These are phyloP conservation scores for Catocala sponsa DNA, from an alignment of 2,888 invertebrate genomes.

Conservation along the genomic window DNA sequence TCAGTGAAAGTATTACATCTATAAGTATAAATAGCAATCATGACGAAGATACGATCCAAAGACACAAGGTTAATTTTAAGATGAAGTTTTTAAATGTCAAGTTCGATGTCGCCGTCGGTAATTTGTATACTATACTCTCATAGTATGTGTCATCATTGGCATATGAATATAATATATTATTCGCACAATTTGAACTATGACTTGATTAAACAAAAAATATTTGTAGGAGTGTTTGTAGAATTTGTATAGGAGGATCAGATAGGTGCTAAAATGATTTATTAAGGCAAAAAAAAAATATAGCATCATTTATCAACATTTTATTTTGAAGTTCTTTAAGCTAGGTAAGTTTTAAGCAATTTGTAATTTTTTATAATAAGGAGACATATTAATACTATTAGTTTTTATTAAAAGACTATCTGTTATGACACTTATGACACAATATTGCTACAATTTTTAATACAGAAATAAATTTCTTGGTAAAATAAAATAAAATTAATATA, in stretches of 20 bases:
- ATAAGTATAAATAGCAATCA: conserved; percentile 12
- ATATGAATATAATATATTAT: conserved; percentile 23
- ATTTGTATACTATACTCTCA: conserved; percentile 7
- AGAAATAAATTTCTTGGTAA: no score
- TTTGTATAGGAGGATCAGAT: not conserved
- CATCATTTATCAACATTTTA: no score
- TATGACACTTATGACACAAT: no score
- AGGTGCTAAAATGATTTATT: not conserved
- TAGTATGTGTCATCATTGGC: conserved; percentile 14
- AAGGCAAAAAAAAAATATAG: not conserved
- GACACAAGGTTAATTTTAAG: conserved; percentile 26
- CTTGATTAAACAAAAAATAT: not conserved
- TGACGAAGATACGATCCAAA: conserved; percentile 24
- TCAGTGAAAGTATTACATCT: conserved; percentile 37
- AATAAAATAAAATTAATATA: no score
- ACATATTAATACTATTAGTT: no score
- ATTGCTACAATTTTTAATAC: no score
- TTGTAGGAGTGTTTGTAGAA: not conserved
- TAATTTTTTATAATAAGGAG: no score
- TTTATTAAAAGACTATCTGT: no score
- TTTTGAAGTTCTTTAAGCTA: no score
- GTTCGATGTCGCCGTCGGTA: conserved; percentile 27
- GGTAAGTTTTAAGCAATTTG: no score
- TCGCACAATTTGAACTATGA: conserved; percentile 2
- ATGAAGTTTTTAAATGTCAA: conserved; percentile 25